These are phyloP conservation scores for Agrochola macilenta DNA, from an alignment of 2,888 invertebrate species.

Conservation along the genomic window DNA sequence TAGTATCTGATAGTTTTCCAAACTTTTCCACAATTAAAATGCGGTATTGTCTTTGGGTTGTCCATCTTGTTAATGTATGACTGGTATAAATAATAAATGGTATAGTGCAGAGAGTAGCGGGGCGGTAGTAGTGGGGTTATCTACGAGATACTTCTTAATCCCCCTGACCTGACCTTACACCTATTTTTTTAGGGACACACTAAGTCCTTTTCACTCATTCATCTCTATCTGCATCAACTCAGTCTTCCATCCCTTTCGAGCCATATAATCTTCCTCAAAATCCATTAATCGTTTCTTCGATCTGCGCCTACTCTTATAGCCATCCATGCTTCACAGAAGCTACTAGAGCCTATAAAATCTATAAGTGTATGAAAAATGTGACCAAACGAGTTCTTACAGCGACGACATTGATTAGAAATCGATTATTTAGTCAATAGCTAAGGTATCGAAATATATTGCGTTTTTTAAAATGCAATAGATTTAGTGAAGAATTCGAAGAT, in stretches of 20 bases:
- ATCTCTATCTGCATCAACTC: neutral
- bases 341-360: neutral
- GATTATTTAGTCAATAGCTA: slow-evolving; percentile 30
- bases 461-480: slow-evolving; percentile 48
- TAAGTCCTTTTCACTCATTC: neutral
- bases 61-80: neutral
- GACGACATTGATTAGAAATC: slow-evolving; percentile 30
- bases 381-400: slow-evolving; percentile 13
- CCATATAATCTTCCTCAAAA: neutral
- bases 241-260: too few relatives aligned
- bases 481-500: slow-evolving; percentile 55
- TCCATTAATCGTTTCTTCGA: neutral
- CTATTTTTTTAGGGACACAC: neutral
- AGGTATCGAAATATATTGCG: slow-evolving; percentile 16
- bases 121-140: neutral
- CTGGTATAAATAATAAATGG: neutral
- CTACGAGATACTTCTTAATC: too few relatives aligned
- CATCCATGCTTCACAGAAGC: neutral
- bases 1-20: neutral
- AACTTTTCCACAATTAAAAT: slow-evolving; percentile 9
- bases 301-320: neutral
- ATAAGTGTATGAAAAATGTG: neutral
- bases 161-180: neutral
- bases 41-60: neutral
- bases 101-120: neutral